phyloP scores from a whole-genome alignment of 2,113 vertebrate genomes.

The Gobio gobio region DNA sequence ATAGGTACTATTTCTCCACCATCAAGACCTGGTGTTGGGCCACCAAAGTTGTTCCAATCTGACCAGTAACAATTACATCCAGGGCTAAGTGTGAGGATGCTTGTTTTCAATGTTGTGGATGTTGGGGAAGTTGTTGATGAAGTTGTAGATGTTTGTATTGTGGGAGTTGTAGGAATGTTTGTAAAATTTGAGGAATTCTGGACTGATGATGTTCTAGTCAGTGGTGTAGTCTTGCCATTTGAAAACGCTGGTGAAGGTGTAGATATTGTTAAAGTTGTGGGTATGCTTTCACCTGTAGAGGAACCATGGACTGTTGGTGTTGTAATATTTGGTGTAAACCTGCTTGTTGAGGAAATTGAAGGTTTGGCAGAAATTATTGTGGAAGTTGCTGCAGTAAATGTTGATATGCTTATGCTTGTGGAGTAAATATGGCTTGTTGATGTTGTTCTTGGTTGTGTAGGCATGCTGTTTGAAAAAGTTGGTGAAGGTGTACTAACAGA shows the following conservation, averaged over 20 bases:
- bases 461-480: too few relatives aligned
- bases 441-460: too few relatives aligned
- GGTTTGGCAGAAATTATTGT: too few relatives aligned
- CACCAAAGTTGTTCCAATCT: conserved; percentile 37
- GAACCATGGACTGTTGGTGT: too few relatives aligned
- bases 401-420: too few relatives aligned
- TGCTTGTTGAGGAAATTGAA: too few relatives aligned
- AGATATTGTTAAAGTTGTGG: not conserved
- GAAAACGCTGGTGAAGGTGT: not conserved
- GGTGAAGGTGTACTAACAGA: not conserved
- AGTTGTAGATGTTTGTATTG: not conserved
- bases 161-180: not conserved
- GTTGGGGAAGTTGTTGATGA: not conserved
- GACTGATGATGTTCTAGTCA: too few relatives aligned
- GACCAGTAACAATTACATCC: conserved; percentile 34
- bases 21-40: conserved; percentile 25
- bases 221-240: not conserved
- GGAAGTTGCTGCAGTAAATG: too few relatives aligned
- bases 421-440: too few relatives aligned
- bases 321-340: too few relatives aligned
- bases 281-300: not conserved
- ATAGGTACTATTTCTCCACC: conserved; percentile 43
- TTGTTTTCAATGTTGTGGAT: conserved; percentile 1
- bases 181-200: not conserved
- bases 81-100: not conserved